phyloP scores from a whole-genome alignment of 2,888 invertebrate species.

The Dexiosoma caninum region DNA sequence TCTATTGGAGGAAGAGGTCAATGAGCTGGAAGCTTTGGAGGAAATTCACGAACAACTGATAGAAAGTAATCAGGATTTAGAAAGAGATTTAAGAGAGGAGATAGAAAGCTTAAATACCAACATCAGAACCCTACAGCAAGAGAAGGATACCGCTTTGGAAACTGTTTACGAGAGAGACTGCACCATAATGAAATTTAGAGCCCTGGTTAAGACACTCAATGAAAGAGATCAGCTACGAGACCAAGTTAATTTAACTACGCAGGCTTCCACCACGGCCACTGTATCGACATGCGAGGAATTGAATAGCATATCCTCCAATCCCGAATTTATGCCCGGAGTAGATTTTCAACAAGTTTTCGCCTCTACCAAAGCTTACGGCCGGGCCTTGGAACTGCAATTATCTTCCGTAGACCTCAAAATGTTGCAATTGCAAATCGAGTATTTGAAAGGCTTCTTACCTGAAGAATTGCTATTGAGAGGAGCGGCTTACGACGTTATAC shows the following conservation, averaged over 20 bases:
- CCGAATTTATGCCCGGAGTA: conserved; percentile 78
- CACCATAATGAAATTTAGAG: conserved; percentile 96
- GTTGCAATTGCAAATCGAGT: conserved; percentile 89
- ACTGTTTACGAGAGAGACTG: conserved; percentile 94
- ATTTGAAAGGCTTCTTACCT: conserved; percentile 95
- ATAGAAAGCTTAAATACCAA: conserved; percentile 91
- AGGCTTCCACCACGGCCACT: conserved; percentile 80
- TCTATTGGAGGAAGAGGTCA: conserved; percentile 92
- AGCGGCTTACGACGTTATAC: conserved; percentile 95
- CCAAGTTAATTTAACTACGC: conserved; percentile 79
- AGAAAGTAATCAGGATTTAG: conserved; percentile 94
- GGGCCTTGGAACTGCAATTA: conserved; percentile 93
- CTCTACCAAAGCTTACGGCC: conserved; percentile 83
- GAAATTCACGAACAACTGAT: conserved; percentile 98
- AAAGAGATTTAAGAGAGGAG: conserved; percentile 95
- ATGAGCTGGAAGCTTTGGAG: conserved; percentile 92
- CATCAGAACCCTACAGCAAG: conserved; percentile 87
- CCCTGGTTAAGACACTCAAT: conserved; percentile 92
- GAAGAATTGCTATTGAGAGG: conserved; percentile 90
- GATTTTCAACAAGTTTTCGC: conserved; percentile 85
- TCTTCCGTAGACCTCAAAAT: conserved; percentile 92
- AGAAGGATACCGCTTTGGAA: conserved; percentile 92
- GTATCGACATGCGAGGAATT: conserved; percentile 78
- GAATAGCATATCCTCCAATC: conserved; percentile 72
- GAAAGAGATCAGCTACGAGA: conserved; percentile 85